These are phyloP conservation scores for Momotus momota DNA, from an alignment of 2,797 vertebrate genomes.

Conservation along the genomic window DNA sequence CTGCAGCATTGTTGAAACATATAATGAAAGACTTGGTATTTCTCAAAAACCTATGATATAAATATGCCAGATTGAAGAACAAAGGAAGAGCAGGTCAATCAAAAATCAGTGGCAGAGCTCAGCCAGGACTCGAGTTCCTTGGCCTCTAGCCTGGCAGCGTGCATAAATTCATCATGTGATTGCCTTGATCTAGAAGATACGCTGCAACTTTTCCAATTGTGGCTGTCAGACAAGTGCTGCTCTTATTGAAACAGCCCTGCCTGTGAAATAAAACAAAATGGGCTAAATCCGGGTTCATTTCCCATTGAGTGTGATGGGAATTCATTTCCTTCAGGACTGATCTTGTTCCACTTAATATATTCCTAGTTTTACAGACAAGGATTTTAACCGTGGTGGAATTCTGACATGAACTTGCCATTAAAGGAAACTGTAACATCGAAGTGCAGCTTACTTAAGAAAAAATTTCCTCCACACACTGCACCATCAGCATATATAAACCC, in stretches of 20 bases:
- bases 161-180: background rate
- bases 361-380: background rate
- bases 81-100: slow-evolving; percentile 9
- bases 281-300: background rate
- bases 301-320: background rate
- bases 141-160: background rate
- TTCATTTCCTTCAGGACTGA: background rate
- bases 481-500: background rate
- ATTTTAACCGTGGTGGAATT: background rate
- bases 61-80: background rate
- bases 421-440: background rate
- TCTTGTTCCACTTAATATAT: background rate
- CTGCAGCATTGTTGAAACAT: background rate
- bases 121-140: background rate
- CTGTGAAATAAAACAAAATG: background rate
- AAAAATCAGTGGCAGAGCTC: background rate
- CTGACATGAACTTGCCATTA: background rate
- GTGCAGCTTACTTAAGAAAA: background rate
- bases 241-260: background rate
- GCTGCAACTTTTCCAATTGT: background rate
- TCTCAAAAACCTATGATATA: background rate
- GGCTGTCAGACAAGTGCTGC: background rate
- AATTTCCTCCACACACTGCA: background rate
- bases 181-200: background rate
- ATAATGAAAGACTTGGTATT: background rate